Evolutionary conservation across 2,797 vertebrate species (phyloP).

Genomic region (Aldrovandia affinis): DNA sequence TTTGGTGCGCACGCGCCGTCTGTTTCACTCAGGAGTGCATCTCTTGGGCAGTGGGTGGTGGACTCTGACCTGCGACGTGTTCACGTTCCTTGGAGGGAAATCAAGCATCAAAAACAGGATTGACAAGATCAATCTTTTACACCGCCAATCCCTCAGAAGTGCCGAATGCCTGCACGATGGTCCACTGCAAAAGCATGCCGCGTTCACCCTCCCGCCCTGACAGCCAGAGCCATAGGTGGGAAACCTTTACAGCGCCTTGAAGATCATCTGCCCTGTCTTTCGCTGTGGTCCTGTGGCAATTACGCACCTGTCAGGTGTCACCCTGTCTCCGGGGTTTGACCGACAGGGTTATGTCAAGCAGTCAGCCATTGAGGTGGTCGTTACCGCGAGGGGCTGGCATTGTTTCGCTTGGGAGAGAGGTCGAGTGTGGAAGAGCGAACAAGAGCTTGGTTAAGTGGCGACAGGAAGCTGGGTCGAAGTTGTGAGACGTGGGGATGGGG

Average conservation of each 20-base stretch:
- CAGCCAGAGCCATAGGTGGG: neutral
- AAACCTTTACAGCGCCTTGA: conserved; percentile 63
- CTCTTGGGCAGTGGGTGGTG: neutral
- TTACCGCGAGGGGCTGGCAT: conserved; percentile 72
- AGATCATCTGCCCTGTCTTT: conserved; percentile 72
- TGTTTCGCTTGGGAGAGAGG: conserved; percentile 69
- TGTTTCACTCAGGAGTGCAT: neutral
- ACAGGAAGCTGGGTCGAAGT: conserved; percentile 60
- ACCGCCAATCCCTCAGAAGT: no score
- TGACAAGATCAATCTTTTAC: no score
- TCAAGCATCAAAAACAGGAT: no score
- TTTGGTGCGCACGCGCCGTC: neutral
- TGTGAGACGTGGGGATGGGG: conserved; percentile 13
- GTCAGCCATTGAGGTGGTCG: conserved; percentile 70
- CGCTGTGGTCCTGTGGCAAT: conserved; percentile 75
- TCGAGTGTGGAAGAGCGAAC: conserved; percentile 71
- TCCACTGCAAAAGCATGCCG: neutral
- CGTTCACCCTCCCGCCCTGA: neutral
- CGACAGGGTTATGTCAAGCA: conserved; percentile 78
- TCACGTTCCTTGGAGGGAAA: no score
- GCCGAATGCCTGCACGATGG: no score
- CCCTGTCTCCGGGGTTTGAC: conserved; percentile 67
- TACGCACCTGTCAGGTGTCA: conserved; percentile 82
- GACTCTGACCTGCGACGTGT: neutral
- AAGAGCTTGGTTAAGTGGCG: conserved; percentile 60